Evolutionary conservation across 2,113 vertebrate species (phyloP).

Genomic region (Hemiscyllium ocellatum): DNA sequence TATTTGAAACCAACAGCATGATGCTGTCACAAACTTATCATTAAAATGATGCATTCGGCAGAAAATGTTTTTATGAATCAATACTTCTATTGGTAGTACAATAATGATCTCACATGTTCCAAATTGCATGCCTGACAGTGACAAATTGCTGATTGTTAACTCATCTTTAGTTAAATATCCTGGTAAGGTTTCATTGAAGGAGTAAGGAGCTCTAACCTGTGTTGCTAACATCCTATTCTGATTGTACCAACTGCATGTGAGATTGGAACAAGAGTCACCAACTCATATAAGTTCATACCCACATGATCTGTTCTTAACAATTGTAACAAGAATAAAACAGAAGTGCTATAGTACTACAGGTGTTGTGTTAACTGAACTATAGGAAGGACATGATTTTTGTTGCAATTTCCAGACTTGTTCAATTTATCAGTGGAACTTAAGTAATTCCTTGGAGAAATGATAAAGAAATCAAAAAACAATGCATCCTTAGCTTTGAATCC

Average conservation of each 20-base stretch:
- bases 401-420: not conserved
- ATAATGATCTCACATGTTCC: not conserved
- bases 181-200: not conserved
- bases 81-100: not conserved
- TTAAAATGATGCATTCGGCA: conserved; percentile 3
- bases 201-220: not conserved
- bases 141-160: not conserved
- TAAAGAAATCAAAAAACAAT: too few species aligned
- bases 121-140: not conserved
- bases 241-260: not conserved
- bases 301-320: not conserved
- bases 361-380: not conserved
- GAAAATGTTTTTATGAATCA: not conserved
- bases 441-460: not conserved
- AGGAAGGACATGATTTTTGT: not conserved
- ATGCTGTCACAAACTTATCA: not conserved
- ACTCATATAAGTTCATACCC: not conserved
- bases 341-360: not conserved
- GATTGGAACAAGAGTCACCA: not conserved
- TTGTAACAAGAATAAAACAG: not conserved
- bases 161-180: not conserved
- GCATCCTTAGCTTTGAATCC: too few species aligned
- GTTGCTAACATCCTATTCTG: not conserved
- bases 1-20: not conserved
- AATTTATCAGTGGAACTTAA: not conserved